Evolutionary conservation across 2,797 vertebrate genomes (phyloP).

Genomic region (Enteromius anoplus): DNA sequence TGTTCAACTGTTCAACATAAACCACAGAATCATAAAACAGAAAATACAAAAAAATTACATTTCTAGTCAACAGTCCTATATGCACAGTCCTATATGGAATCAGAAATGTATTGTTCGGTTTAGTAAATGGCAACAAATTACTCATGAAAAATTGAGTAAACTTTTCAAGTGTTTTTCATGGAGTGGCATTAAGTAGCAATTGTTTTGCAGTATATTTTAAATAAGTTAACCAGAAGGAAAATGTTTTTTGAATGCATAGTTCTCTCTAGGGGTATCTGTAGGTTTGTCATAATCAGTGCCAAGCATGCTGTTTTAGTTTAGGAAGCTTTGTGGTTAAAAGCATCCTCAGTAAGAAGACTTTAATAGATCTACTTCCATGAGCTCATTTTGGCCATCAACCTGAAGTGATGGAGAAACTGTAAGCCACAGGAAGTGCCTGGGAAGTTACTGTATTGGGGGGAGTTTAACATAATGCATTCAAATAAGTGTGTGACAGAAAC

Average conservation of each 20-base stretch:
- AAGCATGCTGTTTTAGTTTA: background rate
- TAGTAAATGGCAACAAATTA: background rate
- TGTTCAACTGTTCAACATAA: background rate
- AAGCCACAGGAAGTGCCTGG: background rate
- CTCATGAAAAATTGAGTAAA: background rate
- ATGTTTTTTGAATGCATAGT: background rate
- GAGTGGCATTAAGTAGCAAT: background rate
- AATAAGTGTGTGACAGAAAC: background rate
- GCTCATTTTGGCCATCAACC: background rate
- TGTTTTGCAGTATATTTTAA: background rate
- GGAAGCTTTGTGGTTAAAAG: conserved; percentile 6
- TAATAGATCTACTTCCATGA: background rate
- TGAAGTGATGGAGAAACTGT: background rate
- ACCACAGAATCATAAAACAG: background rate
- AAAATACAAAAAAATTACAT: background rate
- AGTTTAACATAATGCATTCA: background rate
- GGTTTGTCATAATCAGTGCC: background rate
- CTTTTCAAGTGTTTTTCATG: background rate
- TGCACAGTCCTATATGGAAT: background rate
- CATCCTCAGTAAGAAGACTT: background rate
- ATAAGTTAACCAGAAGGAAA: background rate
- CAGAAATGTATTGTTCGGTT: background rate
- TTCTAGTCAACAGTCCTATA: background rate
- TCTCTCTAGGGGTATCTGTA: background rate
- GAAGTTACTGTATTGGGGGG: background rate